Evolutionary conservation across 2,797 vertebrate genomes (phyloP), one percentile per base, ranked within the genome.

Genomic region (Crenichthys baileyi): DNA sequence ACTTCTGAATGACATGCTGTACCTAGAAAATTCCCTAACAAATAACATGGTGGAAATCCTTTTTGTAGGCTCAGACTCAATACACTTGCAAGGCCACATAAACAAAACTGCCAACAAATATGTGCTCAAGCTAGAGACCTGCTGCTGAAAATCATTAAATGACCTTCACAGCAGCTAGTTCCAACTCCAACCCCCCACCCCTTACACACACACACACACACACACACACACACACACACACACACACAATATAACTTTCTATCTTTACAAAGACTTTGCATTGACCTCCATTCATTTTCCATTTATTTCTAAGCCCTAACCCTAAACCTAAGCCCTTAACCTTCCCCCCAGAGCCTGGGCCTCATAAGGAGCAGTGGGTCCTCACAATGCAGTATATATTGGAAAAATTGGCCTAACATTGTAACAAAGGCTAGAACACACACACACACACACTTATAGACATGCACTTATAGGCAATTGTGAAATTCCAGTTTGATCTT

Each of bases 111-210:
- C 6, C 60, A 15, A 20, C 60, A 70, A 26, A 26, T 36, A n/a
- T 31, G 71, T 86, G 77, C 29, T 82, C 84, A 81, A 87, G 51
- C 16, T 76, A 68, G 53, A 82, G 61, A 67, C 51, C 74, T 16
- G 53, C 77, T 72, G 76, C 72, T 77, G 65, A 85, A 85, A 84
- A 88, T 88, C 53, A 78, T 44, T 86, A 85, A 85, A 85, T 91
- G 86, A 92, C 90, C 89, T 90, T 92, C 85, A 87, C 61, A 81
- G 84, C 79, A 7, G 31, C 65, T 20, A 74, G 76, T 87, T 31
- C 31, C 31, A 31, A 1, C 31, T 31, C 31, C 31, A 31, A 31
- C 31, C 89, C 61, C 46, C 56, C 75, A 79, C 63, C 75, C 70
- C 73, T 48, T 39, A 70, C 83, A 48, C 56, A 55, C 76, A 70